Conservation (phyloP, 1,140 invertebrate species). For the Dendrolimus punctatus region DNA sequence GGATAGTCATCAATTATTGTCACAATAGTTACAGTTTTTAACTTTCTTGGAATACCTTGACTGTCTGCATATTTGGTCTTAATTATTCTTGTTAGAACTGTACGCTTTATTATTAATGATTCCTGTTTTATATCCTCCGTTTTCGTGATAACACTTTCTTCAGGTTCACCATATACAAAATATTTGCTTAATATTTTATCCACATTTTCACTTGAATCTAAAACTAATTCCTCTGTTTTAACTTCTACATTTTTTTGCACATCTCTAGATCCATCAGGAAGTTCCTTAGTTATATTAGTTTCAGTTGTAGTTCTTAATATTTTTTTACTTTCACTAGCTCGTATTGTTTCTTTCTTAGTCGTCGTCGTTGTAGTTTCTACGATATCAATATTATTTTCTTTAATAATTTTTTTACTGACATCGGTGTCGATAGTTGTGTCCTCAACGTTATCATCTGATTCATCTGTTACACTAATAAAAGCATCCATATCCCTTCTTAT, state of each 20-base stretch:
- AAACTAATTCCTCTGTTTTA: constrained; percentile 49
- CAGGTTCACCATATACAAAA: constrained; percentile 36
- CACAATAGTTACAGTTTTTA: constrained; percentile 52
- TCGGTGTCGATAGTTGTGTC: constrained; percentile 65
- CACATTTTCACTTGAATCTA: constrained; percentile 40
- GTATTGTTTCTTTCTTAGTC: constrained; percentile 63
- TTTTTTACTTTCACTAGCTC: constrained; percentile 47
- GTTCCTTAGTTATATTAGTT: constrained; percentile 58
- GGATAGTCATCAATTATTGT: constrained; percentile 64
- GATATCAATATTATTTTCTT: constrained; percentile 57
- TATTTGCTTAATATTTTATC: constrained; percentile 44
- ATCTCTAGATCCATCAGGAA: constrained; percentile 58
- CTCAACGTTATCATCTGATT: constrained; percentile 52
- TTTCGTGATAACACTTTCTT: constrained; percentile 46
- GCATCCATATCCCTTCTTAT: constrained; percentile 21
- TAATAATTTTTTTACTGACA: constrained; percentile 61
- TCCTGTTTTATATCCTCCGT: constrained; percentile 46
- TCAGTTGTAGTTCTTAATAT: constrained; percentile 59
- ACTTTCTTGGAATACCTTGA: constrained; percentile 41
- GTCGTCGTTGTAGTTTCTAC: constrained; percentile 65
- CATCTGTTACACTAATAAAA: constrained; percentile 39
- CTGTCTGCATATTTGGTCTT: constrained; percentile 58
- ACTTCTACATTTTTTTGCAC: constrained; percentile 64
- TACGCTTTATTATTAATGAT: constrained; percentile 44
- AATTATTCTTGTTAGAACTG: constrained; percentile 41